phyloP scores from a whole-genome alignment of 1,140 invertebrate species.

The Orussus abietinus region DNA sequence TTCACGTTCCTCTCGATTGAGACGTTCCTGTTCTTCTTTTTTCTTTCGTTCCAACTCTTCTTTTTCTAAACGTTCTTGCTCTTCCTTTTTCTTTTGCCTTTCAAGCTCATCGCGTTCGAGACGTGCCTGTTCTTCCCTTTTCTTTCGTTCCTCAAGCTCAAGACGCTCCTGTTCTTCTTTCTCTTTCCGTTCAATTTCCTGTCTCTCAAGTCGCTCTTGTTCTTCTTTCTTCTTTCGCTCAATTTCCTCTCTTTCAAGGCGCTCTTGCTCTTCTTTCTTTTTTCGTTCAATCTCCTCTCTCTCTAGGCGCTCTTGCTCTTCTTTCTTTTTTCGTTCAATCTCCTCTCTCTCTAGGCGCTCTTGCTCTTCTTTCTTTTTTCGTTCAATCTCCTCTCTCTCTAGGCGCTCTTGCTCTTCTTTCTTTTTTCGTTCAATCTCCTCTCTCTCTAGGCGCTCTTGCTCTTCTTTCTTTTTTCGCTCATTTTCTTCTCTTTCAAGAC shows the following conservation, averaged over 20 bases:
- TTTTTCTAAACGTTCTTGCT: slow-evolving; percentile 1
- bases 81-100: background rate
- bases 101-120: too few relatives aligned
- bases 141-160: background rate
- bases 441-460: background rate
- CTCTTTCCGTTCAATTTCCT: slow-evolving; percentile 13
- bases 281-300: slow-evolving; percentile 11
- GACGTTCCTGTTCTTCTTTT: slow-evolving; percentile 8
- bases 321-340: slow-evolving; percentile 7
- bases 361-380: background rate
- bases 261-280: slow-evolving; percentile 16
- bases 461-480: background rate
- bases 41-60: slow-evolving; percentile 14
- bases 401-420: background rate
- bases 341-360: background rate
- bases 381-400: background rate
- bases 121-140: slow-evolving; percentile 2
- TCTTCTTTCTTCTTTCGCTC: slow-evolving; percentile 12
- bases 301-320: slow-evolving; percentile 12
- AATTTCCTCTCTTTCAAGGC: background rate
- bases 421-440: background rate
- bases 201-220: slow-evolving; percentile 10
- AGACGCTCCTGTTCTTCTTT: too few relatives aligned
- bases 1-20: slow-evolving; percentile 7
- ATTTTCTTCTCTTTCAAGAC: background rate